Evolutionary conservation across 2,113 vertebrate genomes (phyloP).

Genomic region (Sphyrna mokarran): DNA sequence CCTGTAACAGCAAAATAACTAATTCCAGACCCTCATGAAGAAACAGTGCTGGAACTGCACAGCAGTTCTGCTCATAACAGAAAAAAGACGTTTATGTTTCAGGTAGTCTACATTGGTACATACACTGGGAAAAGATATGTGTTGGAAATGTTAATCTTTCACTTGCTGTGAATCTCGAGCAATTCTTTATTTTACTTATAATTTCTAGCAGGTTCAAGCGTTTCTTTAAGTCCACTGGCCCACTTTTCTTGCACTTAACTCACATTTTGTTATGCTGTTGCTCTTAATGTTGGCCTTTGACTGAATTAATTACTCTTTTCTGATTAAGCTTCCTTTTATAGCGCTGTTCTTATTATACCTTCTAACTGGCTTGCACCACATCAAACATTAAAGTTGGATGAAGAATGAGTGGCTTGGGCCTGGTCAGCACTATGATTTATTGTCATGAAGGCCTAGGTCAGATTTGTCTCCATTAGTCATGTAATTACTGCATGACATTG

Average conservation of each 20-base stretch:
- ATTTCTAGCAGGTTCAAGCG: neutral
- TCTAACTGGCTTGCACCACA: neutral
- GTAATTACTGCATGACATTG: neutral
- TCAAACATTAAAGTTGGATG: neutral
- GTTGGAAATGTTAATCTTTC: neutral
- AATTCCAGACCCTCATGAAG: neutral
- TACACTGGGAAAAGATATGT: neutral
- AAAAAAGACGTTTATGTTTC: neutral
- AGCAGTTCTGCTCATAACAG: neutral
- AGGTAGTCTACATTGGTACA: neutral
- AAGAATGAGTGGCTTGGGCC: neutral
- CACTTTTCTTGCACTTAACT: neutral
- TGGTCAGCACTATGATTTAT: neutral
- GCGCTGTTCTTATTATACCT: neutral
- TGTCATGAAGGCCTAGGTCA: neutral
- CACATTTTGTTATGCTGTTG: neutral
- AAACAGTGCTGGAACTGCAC: neutral
- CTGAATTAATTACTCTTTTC: neutral
- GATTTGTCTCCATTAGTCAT: conserved; percentile 15
- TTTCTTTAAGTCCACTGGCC: neutral
- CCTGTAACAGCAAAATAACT: neutral
- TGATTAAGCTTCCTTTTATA: neutral
- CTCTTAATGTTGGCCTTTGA: neutral
- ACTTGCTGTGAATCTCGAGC: neutral
- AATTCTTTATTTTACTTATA: neutral